Evolutionary conservation across 2,888 invertebrate species (phyloP).

Genomic region (Helleia helle): DNA sequence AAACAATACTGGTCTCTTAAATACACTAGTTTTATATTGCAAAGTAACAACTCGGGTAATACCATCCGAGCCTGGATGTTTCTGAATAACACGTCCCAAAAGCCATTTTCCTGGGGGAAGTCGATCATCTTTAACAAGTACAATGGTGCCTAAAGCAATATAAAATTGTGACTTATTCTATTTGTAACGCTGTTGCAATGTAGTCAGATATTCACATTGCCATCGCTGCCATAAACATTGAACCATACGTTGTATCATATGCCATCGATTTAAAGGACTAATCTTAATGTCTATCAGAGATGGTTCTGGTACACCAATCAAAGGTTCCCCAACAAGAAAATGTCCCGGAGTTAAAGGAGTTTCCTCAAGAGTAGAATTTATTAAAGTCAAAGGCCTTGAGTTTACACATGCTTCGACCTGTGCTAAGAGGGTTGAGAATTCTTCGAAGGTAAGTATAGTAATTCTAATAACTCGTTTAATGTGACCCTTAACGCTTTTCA

Average conservation of each 20-base stretch:
- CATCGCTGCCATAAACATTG: constrained; percentile 18
- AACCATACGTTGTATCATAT: neutral
- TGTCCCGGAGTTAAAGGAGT: constrained; percentile 15
- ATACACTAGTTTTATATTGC: neutral
- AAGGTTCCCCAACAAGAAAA: constrained; percentile 13
- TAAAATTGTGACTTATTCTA: neutral
- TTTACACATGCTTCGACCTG: constrained; percentile 20
- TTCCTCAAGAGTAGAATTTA: constrained; percentile 16
- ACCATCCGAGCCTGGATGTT: constrained; percentile 13
- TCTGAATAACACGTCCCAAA: constrained; percentile 9
- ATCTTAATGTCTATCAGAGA: neutral
- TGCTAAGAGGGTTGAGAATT: constrained; percentile 12
- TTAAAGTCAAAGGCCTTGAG: constrained; percentile 17
- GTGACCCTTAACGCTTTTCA: constrained; percentile 17
- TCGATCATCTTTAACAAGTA: constrained; percentile 10
- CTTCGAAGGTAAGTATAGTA: constrained; percentile 13
- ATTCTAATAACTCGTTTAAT: constrained; percentile 17
- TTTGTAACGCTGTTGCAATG: neutral
- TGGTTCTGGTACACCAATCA: neutral
- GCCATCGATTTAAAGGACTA: constrained; percentile 16
- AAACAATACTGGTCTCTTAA: constrained; percentile 12
- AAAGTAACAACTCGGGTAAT: constrained; percentile 11
- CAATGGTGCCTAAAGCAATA: neutral
- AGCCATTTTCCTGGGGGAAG: no score
- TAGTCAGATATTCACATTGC: constrained; percentile 9